These are phyloP conservation scores for Brachystomella parvula DNA, from an alignment of 1,140 invertebrate species.

Conservation along the genomic window DNA sequence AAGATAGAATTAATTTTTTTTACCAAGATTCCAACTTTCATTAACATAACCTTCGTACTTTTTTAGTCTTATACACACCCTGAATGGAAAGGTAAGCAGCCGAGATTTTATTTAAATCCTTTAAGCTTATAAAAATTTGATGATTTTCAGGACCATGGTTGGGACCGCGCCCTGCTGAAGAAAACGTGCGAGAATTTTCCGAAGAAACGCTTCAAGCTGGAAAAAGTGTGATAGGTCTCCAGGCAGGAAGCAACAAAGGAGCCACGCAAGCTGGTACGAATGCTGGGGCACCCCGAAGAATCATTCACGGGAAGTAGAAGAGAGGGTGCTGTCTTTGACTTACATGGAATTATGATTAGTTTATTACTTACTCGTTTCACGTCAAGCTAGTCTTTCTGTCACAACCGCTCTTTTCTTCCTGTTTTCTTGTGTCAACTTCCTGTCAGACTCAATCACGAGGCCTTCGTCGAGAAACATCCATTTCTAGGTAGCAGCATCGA, in stretches of 20 bases:
- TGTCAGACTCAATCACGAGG: too few species aligned
- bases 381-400: too few species aligned
- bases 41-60: background rate
- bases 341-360: too few species aligned
- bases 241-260: slow-evolving; percentile 80
- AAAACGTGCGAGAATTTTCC: slow-evolving; percentile 78
- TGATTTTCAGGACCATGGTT: slow-evolving; percentile 75
- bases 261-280: slow-evolving; percentile 80
- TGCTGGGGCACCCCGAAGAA: slow-evolving; percentile 78
- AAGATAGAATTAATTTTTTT: slow-evolving; percentile 36
- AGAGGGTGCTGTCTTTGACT: too few species aligned
- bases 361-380: too few species aligned
- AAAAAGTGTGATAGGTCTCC: slow-evolving; percentile 76
- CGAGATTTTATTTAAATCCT: background rate
- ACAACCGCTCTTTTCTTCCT: too few species aligned
- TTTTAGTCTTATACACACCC: background rate
- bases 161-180: slow-evolving; percentile 74
- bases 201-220: slow-evolving; percentile 68
- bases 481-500: background rate
- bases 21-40: background rate
- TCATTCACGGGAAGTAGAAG: slow-evolving; percentile 66
- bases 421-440: too few species aligned
- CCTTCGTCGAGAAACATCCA: too few species aligned
- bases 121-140: slow-evolving; percentile 14
- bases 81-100: background rate